Percentiles rank a stretch among this genome's conserved stretches.
These are phyloP conservation scores for Phaethon lepturus DNA, from an alignment of 2,113 vertebrate species.

Conservation along the genomic window DNA sequence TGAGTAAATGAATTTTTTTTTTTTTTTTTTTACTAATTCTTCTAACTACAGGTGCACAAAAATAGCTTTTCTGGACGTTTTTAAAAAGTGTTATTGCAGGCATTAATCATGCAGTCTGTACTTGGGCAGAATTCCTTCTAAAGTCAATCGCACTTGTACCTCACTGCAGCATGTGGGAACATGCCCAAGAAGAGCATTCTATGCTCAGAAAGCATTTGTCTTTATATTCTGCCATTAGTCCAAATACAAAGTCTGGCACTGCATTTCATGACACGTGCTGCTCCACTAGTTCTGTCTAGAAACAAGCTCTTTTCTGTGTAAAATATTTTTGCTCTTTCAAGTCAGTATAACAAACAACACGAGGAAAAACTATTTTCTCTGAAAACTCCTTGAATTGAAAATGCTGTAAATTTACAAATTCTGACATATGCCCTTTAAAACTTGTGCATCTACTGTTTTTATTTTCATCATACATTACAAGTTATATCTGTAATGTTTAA, in stretches of 20 bases:
- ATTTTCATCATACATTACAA: slow-evolving; percentile 79
- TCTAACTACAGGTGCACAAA: neutral
- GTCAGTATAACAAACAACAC: slow-evolving; percentile 21
- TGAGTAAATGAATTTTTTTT: neutral
- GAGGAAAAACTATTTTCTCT: slow-evolving; percentile 16
- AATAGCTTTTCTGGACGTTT: neutral
- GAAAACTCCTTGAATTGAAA: slow-evolving; percentile 45
- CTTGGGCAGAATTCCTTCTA: neutral
- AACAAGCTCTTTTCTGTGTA: slow-evolving; percentile 3
- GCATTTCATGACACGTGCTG: neutral
- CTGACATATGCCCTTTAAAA: slow-evolving; percentile 55
- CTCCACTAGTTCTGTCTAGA: neutral
- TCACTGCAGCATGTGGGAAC: neutral
- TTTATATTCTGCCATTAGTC: slow-evolving; percentile 24
- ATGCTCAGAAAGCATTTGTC: neutral
- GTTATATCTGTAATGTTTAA: slow-evolving; percentile 77
- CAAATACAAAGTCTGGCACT: slow-evolving; percentile 21
- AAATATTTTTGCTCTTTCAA: slow-evolving; percentile 37
- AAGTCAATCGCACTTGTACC: neutral
- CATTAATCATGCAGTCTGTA: neutral
- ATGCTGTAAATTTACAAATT: slow-evolving; percentile 41
- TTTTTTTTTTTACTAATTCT: neutral
- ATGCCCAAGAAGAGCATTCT: neutral
- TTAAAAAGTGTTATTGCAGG: neutral
- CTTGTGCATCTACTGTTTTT: slow-evolving; percentile 45